These are phyloP conservation scores for Sphecodes monilicornis DNA, from an alignment of 2,888 invertebrate genomes.

Conservation along the genomic window DNA sequence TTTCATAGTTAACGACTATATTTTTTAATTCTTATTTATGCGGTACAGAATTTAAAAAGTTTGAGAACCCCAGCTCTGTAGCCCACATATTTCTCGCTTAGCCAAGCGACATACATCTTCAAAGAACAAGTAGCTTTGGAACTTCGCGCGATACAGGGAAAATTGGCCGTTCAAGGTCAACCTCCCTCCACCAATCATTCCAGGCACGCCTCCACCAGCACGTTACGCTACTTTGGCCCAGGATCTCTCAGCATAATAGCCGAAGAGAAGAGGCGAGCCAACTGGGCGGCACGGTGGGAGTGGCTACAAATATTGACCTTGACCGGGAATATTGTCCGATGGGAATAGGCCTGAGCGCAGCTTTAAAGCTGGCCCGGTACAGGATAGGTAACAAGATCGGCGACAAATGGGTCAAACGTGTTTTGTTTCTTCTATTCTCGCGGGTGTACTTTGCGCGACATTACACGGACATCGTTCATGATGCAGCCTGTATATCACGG, in stretches of 20 bases:
- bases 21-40: too few relatives aligned
- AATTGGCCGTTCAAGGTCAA: constrained; percentile 1
- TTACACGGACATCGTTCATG: background rate
- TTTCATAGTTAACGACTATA: too few relatives aligned
- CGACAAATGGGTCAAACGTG: background rate
- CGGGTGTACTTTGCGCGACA: background rate
- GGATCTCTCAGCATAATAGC: constrained; percentile 4
- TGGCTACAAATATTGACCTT: constrained; percentile 15
- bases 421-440: background rate
- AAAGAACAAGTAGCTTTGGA: background rate
- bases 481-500: background rate
- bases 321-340: constrained; percentile 13
- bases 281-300: constrained; percentile 8
- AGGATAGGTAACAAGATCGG: background rate
- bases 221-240: constrained; percentile 6
- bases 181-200: background rate
- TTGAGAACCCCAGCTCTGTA: too few relatives aligned
- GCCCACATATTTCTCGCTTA: background rate
- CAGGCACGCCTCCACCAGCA: constrained; percentile 3
- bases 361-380: background rate
- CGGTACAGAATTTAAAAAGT: too few relatives aligned
- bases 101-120: background rate
- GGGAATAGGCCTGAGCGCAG: background rate
- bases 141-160: background rate
- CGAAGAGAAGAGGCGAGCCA: background rate